A percentile compares a stretch with the other conserved stretches of the same genome.
Evolutionary conservation across 23 tunicate species (phyloP).

Genomic region (Ciona savignyi): DNA sequence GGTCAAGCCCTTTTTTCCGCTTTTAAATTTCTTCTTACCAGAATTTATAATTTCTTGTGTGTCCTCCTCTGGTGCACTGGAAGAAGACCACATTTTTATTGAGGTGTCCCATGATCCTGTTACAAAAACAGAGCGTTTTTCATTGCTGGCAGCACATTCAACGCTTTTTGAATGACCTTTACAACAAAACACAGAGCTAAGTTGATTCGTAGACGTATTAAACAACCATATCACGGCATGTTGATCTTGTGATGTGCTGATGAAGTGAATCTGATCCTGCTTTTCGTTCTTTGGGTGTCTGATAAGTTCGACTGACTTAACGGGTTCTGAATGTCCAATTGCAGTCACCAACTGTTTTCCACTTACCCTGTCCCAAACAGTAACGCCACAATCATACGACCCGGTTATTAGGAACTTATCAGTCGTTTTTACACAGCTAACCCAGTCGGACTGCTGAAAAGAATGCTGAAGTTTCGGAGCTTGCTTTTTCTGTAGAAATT

Average conservation of each 20-base stretch:
- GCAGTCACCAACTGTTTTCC: slow-evolving; percentile 13
- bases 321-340: slow-evolving; percentile 71
- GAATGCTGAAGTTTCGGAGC: slow-evolving; percentile 55
- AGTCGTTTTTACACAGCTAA: slow-evolving; percentile 49
- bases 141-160: slow-evolving; percentile 42
- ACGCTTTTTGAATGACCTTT: slow-evolving; percentile 85
- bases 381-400: slow-evolving; percentile 64
- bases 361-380: slow-evolving; percentile 40
- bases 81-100: slow-evolving; percentile 74
- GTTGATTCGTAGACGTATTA: slow-evolving; percentile 1
- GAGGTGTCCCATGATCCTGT: slow-evolving; percentile 82
- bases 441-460: slow-evolving; percentile 69
- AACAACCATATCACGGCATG: slow-evolving; percentile 57
- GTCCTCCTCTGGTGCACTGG: slow-evolving; percentile 40
- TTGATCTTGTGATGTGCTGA: slow-evolving; percentile 74
- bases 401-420: slow-evolving; percentile 50
- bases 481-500: slow-evolving; percentile 52
- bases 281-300: neutral
- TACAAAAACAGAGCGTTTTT: slow-evolving; percentile 19
- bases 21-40: slow-evolving; percentile 43
- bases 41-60: slow-evolving; percentile 32
- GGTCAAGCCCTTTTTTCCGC: slow-evolving; percentile 47
- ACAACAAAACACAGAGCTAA: slow-evolving; percentile 56
- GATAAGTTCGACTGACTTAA: slow-evolving; percentile 65
- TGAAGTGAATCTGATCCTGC: slow-evolving; percentile 1